Percentiles rank a stretch among this genome's conserved stretches.
These are phyloP conservation scores for Drosophila rhopaloa DNA, from an alignment of 1,140 invertebrate genomes.

Conservation along the genomic window DNA sequence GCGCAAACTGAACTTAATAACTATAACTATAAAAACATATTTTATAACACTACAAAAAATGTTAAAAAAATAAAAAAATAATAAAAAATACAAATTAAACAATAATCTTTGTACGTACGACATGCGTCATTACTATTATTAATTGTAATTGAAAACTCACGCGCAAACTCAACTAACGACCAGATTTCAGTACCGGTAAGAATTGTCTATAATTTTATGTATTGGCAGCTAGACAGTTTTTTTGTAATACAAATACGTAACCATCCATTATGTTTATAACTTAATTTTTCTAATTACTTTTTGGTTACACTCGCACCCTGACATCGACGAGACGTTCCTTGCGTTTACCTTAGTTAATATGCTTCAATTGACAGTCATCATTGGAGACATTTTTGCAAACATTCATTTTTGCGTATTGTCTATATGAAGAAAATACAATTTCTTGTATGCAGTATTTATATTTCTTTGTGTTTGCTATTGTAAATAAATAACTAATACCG, in stretches of 20 bases:
- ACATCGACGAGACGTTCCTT: neutral
- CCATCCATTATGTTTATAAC: slow-evolving; percentile 4
- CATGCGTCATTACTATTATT: slow-evolving; percentile 12
- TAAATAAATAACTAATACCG: neutral
- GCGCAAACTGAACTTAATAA: slow-evolving; percentile 50
- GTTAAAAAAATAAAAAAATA: neutral
- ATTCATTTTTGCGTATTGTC: neutral
- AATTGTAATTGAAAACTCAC: slow-evolving; percentile 31
- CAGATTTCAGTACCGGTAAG: slow-evolving; percentile 84
- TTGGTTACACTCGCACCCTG: neutral
- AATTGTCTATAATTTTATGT: slow-evolving; percentile 71
- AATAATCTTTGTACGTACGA: slow-evolving; percentile 18
- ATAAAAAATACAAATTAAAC: slow-evolving; percentile 10
- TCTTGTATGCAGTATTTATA: neutral
- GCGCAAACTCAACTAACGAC: slow-evolving; percentile 61
- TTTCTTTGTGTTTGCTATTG: neutral
- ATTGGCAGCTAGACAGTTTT: slow-evolving; percentile 71
- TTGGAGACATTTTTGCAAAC: neutral
- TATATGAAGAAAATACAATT: neutral
- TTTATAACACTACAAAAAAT: no score
- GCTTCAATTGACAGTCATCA: neutral
- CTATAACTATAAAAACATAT: no score
- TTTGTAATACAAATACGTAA: slow-evolving; percentile 36
- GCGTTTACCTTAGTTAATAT: neutral
- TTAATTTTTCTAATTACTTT: neutral